These are phyloP conservation scores for Meles meles DNA, from an alignment of 2,113 vertebrate genomes.

Conservation along the genomic window DNA sequence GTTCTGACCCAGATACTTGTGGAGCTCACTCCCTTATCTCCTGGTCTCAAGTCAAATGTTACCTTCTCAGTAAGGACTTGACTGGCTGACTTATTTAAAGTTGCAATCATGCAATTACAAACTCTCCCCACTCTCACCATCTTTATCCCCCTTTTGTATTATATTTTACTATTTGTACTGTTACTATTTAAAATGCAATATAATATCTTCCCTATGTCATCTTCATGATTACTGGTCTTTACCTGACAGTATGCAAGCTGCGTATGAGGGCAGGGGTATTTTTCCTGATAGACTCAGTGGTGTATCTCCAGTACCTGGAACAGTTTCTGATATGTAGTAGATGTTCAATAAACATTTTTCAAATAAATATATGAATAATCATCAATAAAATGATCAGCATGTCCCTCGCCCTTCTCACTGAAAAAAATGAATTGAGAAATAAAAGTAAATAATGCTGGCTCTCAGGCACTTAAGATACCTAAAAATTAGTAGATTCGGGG, in stretches of 20 bases:
- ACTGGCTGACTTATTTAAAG: neutral
- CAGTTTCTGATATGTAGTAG: neutral
- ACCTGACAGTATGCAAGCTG: neutral
- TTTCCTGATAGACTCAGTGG: neutral
- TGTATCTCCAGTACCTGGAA: neutral
- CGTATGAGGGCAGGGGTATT: neutral
- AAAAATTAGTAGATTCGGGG: neutral
- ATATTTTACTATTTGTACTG: neutral
- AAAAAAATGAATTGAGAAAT: neutral
- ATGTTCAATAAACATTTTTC: neutral
- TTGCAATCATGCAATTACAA: neutral
- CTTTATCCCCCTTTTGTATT: neutral
- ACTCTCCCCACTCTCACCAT: neutral
- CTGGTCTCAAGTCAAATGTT: neutral
- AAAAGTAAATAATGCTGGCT: neutral
- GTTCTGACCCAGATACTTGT: neutral
- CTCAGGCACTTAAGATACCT: neutral
- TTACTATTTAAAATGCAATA: neutral
- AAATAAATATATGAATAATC: neutral
- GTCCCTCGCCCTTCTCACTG: neutral
- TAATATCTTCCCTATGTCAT: neutral
- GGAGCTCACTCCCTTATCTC: neutral
- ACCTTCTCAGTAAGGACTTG: neutral
- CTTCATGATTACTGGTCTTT: neutral
- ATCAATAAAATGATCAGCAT: neutral